phyloP scores from a whole-genome alignment of 2,888 invertebrate genomes.

The Hirtodrosophila alboralis region DNA sequence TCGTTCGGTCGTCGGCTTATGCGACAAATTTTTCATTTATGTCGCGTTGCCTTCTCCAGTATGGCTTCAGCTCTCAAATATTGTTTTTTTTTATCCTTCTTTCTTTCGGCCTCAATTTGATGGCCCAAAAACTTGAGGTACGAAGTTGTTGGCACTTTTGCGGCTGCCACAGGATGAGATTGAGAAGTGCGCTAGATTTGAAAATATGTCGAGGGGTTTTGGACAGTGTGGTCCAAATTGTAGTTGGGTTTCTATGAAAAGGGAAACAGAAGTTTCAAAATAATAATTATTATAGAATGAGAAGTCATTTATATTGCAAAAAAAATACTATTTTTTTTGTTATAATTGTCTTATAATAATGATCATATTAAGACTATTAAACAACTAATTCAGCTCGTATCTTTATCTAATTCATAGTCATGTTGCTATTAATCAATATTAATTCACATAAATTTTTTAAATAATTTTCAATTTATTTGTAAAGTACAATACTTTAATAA shows the following conservation, averaged over 20 bases:
- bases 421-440: too few species aligned
- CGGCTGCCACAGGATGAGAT: constrained; percentile 48
- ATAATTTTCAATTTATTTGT: too few species aligned
- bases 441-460: too few species aligned
- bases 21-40: constrained; percentile 73
- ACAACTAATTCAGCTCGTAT: too few species aligned
- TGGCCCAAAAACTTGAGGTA: constrained; percentile 51
- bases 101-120: constrained; percentile 51
- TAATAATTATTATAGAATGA: too few species aligned
- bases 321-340: too few species aligned
- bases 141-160: constrained; percentile 62
- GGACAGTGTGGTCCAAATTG: constrained; percentile 7
- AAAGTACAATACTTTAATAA: too few species aligned
- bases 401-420: too few species aligned
- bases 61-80: constrained; percentile 55
- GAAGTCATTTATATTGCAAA: too few species aligned
- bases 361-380: too few species aligned
- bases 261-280: too few species aligned
- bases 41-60: constrained; percentile 47
- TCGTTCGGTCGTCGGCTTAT: constrained; percentile 62
- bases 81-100: constrained; percentile 19
- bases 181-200: constrained; percentile 17
- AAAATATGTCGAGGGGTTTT: constrained; percentile 48
- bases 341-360: too few species aligned
- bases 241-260: neutral